Base-by-base conservation (phyloP, 30 jellyfish, hydroid and myxozoan genomes). In the Aurelia sp. region DNA sequence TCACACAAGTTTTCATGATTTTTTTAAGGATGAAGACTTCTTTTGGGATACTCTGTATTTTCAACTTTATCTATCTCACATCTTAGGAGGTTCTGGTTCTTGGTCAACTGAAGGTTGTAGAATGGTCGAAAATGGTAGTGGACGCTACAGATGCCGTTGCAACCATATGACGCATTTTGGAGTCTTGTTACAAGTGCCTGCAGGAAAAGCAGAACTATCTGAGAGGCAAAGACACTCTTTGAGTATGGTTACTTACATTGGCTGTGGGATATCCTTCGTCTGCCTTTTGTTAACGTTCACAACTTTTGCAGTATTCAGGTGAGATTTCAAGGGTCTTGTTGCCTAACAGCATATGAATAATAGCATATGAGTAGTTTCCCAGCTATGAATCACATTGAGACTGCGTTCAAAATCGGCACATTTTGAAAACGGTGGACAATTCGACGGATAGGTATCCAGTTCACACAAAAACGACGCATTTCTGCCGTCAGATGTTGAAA, bases 81-180 rank as follows among this genome's bases (percentile, higher is more conserved):
- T 16, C 18, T 15, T 17, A 75, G 86, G 61, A 7, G 86, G 86
- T 3, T 18, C 22, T 13, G 86, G 86, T n/a, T 21, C 31, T 20
- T 75, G 86, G 86, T 75, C 86, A 20, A 20, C 30, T 12, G 40
- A 58, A 52, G 86, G 86, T 3, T 75, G 86, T 21, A 20, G 27
- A 11, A 61, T 35, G 13, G 33, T 21, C 3, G 86, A 73, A 6
- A 18, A n/a, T 10, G 19, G 3, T 21, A 58, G 58, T 40, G 71
- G 86, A 6, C 18, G 6, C 20, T 75, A 20, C 31, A 50, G 37
- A 19, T 75, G 86, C 47, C 74, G 76, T 3, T 75, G 86, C 86
- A 75, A 75, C 27, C 86, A 75, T 41, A 20, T 75, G 74, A 75
- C 86, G n/a, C 65, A 75, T 73, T 75, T 75, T 58, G 86, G 62